Evolutionary conservation across 2,888 invertebrate species (phyloP), one percentile per base, ranked within the genome.

Genomic region (Litoditis marina): DNA sequence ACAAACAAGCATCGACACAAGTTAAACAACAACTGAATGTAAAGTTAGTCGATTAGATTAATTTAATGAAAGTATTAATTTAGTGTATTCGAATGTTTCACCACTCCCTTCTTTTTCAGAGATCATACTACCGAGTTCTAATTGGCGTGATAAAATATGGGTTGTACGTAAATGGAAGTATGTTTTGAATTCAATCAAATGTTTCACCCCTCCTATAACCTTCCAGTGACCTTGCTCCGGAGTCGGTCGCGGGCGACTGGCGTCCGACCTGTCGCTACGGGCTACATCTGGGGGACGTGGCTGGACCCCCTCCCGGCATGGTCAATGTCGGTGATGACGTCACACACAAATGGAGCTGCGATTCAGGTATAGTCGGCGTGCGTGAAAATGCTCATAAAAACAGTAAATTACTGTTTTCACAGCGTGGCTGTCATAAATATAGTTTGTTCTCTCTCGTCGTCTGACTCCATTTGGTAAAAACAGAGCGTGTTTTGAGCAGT

Each of bases 291-390:
- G 76, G 69, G 5, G 60, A 69, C 1, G 32, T 77, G 19, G 65
- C 71, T 50, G 80, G 79, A 16, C 73, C 77, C 13, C 57, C 70
- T 19, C 71, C 79, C 4, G 62, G 71, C 47, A 77, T 74, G 53
- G 81, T 80, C 1, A 78, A 75, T 60, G 76, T 82, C 34, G 82
- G 82, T 44, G 79, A 82, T 49, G 51, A 67, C 13, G 69, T 82
- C 7, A 69, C 78, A 5, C 82, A 82, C 50, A 69, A 71, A 65
- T 82, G 81, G 80, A 72, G 71, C 3, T 82, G 82, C 63, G 79
- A 80, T 58, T 64, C 72, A 25, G 66, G 79, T 78, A 47, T 13
- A 19, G 27, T n/a, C 28, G 5, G n/a, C 30, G 31, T 27, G 31
- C 25, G 32, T n/a, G 16, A 16, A 47, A 16, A 19, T 47, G 13